Percentiles rank a stretch among this genome's conserved stretches.
Conservation (phyloP, 2,113 vertebrate species). For the Tragulus kanchil region DNA sequence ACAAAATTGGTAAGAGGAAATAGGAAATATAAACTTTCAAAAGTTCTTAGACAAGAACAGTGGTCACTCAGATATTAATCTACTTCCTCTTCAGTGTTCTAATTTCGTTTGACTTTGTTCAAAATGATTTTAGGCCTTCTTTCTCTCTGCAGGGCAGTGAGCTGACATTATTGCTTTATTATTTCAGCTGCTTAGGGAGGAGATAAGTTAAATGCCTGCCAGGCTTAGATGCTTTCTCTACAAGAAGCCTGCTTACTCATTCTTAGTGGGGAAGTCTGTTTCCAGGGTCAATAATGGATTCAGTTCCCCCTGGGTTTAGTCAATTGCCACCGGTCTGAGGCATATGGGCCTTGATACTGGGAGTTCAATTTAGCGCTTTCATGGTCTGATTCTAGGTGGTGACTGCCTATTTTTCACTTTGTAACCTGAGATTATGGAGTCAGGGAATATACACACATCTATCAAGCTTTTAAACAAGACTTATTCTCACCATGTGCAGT, state of each 20-base stretch:
- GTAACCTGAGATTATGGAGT: not conserved
- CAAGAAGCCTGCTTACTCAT: constrained; percentile 19
- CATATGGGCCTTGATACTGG: not conserved
- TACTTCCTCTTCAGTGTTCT: not conserved
- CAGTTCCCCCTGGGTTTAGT: constrained; percentile 28
- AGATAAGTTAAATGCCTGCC: not conserved
- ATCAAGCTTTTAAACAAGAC: not conserved
- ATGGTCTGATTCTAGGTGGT: constrained; percentile 18
- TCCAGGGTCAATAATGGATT: constrained; percentile 61
- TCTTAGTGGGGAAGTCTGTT: constrained; percentile 46
- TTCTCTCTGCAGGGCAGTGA: constrained; percentile 10
- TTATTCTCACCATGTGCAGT: not conserved
- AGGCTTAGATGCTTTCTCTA: not conserved
- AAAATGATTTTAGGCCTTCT: not conserved
- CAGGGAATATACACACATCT: not conserved
- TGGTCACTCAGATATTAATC: not conserved
- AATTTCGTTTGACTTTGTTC: not conserved
- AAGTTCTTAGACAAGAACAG: not conserved
- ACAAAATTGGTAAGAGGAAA: not conserved
- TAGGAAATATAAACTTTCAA: not conserved
- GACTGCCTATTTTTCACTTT: not conserved
- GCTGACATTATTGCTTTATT: not conserved
- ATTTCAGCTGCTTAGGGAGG: not conserved
- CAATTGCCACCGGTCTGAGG: not conserved
- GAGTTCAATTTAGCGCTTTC: constrained; percentile 9